phyloP scores from a whole-genome alignment of 35 echinoderm and acorn worm species.

The Anneissia japonica region DNA sequence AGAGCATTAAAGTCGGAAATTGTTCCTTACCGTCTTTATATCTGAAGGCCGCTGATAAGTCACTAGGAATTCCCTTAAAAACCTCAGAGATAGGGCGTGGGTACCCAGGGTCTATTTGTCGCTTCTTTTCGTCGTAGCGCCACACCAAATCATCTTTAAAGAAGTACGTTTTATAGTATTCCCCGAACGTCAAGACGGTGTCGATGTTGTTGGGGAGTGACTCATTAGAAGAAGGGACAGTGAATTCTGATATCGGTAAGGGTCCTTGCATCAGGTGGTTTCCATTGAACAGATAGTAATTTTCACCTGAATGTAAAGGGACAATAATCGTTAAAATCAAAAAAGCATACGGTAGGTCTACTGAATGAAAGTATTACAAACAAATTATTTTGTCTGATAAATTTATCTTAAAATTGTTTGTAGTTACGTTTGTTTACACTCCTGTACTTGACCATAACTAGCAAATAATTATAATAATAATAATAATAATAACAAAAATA shows the following conservation, averaged over 20 bases:
- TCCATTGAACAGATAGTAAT: constrained; percentile 40
- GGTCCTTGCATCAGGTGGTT: constrained; percentile 22
- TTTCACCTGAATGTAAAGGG: constrained; percentile 1
- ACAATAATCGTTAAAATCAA: no score
- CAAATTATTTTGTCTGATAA: no score
- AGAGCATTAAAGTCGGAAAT: no score
- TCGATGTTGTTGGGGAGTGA: constrained; percentile 42
- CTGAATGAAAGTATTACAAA: no score
- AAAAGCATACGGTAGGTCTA: no score
- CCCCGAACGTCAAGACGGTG: constrained; percentile 15
- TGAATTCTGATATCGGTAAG: constrained; percentile 2
- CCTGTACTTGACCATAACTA: no score
- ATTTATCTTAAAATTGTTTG: no score
- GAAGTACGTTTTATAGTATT: constrained; percentile 36
- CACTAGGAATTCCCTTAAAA: constrained; percentile 21
- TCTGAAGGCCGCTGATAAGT: constrained; percentile 13
- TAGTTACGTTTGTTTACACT: no score
- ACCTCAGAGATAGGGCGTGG: neutral
- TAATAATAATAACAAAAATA: no score
- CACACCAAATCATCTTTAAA: constrained; percentile 43
- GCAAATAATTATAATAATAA: no score
- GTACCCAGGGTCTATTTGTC: constrained; percentile 11
- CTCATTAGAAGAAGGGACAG: neutral
- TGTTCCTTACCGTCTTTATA: neutral
- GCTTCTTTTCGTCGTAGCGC: constrained; percentile 34